Base-by-base conservation (phyloP, 2,797 vertebrate species). In the Gephyroberyx darwinii region DNA sequence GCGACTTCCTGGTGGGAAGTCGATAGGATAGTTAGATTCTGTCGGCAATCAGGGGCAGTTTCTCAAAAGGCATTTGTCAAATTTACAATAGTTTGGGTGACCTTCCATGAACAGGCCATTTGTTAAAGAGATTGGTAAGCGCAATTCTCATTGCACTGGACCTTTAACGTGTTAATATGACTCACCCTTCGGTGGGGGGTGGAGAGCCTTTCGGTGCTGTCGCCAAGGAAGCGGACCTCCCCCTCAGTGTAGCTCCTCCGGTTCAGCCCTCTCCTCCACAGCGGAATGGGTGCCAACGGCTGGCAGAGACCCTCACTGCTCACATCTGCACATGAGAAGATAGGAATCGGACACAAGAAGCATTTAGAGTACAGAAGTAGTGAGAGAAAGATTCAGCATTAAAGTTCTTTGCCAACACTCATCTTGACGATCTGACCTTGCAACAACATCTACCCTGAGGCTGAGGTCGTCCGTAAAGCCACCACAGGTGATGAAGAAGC, bases 231-330 rank as follows among this genome's bases (percentile, higher is more conserved):
- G 71, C 68, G 84, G 65, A 69, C 79, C 66, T 93, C 93, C 48
- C 92, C 93, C 74, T 95, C 94, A 10, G 91, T 86, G 84, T 89
- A 94, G 74, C 92, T 95, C 84, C 90, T 89, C 75, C 86, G 91
- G 77, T 91, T 94, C 50, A 90, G 84, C 0, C 81, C 77, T 80
- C 90, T 94, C 77, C 90, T 91, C 84, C 93, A 89, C 47, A 89
- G 77, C 0, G 81, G 69, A 37, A 84, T 48, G 0, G 3, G 56
- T 1, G 61, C 59, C 57, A 75, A 43, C 45, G 90, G 87, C 59
- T 81, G 85, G 60, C 76, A 88, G 79, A 85, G 84, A 33, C 71
- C 71, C 6, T 88, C 86, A 2, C 67, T 43, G 8, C 58, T 75
- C 48, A 10, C 26, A 19, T 88, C 93, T 93, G 82, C 37, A 54